Evolutionary conservation across 2,797 vertebrate genomes (phyloP).

Genomic region (Iguana delicatissima): DNA sequence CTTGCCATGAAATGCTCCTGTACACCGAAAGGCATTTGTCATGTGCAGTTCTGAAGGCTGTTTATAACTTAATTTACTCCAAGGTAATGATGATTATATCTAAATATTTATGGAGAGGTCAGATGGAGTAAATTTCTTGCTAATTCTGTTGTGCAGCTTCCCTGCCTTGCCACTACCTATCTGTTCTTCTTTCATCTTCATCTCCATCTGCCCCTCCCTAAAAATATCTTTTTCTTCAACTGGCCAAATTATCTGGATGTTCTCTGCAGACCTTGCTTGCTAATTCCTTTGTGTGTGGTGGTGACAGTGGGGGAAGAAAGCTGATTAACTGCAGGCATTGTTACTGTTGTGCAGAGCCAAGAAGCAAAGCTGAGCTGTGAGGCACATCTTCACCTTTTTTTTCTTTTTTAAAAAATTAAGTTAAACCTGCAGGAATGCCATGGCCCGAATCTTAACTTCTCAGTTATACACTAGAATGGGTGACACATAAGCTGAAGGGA

Average conservation of each 20-base stretch:
- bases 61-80: constrained; percentile 78
- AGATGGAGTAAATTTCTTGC: constrained; percentile 72
- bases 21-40: constrained; percentile 69
- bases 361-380: constrained; percentile 52
- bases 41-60: constrained; percentile 72
- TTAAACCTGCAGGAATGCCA: constrained; percentile 68
- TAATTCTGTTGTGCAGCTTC: constrained; percentile 69
- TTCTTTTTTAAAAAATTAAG: constrained; percentile 44
- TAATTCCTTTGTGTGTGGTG: constrained; percentile 77
- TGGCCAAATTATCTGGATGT: constrained; percentile 74
- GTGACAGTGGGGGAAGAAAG: constrained; percentile 72
- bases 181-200: neutral
- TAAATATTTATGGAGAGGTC: constrained; percentile 79
- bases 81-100: constrained; percentile 76
- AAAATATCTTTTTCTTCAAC: constrained; percentile 64
- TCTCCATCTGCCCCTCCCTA: constrained; percentile 16
- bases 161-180: neutral
- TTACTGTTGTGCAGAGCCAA: constrained; percentile 31
- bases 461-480: constrained; percentile 26
- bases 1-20: constrained; percentile 71
- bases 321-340: constrained; percentile 75
- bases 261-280: constrained; percentile 71
- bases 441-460: constrained; percentile 57
- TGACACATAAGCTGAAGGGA: constrained; percentile 1
- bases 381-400: constrained; percentile 35